phyloP scores from a whole-genome alignment of 2,113 vertebrate genomes.

The Coptodon rendalli region DNA sequence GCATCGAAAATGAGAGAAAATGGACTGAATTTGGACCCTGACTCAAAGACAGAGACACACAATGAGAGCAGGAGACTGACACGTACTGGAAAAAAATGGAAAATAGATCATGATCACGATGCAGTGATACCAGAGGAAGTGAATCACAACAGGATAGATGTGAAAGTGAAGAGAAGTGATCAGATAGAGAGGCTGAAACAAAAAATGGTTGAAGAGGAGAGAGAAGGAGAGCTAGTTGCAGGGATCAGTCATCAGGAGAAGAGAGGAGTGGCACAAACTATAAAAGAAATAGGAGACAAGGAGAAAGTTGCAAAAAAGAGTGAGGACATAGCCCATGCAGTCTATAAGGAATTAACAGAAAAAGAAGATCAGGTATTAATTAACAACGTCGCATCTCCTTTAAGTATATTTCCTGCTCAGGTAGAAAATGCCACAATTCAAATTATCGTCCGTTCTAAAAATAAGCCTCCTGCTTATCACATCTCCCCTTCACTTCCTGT shows the following conservation, averaged over 20 bases:
- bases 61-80: background rate
- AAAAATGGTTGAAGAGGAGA: constrained; percentile 11
- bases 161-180: background rate
- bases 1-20: background rate
- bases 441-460: background rate
- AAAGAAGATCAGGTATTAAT: background rate
- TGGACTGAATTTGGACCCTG: background rate
- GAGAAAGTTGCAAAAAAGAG: background rate
- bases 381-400: background rate
- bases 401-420: background rate
- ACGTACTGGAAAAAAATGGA: background rate
- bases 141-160: background rate
- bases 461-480: background rate
- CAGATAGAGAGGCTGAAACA: background rate
- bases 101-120: background rate
- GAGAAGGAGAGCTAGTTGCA: constrained; percentile 18
- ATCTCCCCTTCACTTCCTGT: background rate
- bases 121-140: background rate
- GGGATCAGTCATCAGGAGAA: background rate
- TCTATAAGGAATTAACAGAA: background rate
- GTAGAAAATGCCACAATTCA: background rate
- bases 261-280: background rate
- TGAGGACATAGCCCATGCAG: background rate
- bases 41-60: background rate
- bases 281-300: background rate